phyloP scores from a whole-genome alignment of 2,797 vertebrate genomes.

The Stomatorhinus walkeri region DNA sequence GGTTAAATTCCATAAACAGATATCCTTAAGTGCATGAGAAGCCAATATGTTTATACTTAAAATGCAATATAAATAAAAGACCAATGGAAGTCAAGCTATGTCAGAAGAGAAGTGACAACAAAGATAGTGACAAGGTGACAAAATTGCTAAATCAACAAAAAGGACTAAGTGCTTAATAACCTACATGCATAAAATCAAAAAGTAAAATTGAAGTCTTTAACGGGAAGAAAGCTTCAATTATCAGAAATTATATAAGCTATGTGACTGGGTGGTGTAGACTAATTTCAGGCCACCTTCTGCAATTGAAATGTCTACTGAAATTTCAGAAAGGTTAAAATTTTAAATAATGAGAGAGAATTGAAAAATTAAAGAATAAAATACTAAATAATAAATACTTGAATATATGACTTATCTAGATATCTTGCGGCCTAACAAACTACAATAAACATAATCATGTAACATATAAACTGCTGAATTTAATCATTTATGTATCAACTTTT shows the following conservation, averaged over 20 bases:
- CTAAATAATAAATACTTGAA: background rate
- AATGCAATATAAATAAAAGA: background rate
- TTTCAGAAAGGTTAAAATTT: background rate
- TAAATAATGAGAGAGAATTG: background rate
- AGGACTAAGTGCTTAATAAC: background rate
- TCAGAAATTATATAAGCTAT: background rate
- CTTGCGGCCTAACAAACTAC: background rate
- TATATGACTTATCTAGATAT: background rate
- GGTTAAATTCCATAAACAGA: background rate
- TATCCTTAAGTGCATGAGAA: background rate
- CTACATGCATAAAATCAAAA: background rate
- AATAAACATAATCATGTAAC: background rate
- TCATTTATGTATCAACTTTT: background rate
- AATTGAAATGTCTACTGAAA: background rate
- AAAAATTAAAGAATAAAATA: background rate
- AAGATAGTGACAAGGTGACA: background rate
- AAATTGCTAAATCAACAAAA: background rate
- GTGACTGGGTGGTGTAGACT: background rate
- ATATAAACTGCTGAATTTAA: background rate
- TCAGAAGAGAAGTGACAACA: background rate
- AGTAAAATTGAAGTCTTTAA: background rate
- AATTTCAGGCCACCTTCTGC: background rate
- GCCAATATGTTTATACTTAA: background rate
- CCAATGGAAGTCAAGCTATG: background rate
- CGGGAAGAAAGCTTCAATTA: background rate